A percentile compares a stretch with the other conserved stretches of the same genome.
Conservation (phyloP, 2,113 vertebrate species). For the Silurus meridionalis region DNA sequence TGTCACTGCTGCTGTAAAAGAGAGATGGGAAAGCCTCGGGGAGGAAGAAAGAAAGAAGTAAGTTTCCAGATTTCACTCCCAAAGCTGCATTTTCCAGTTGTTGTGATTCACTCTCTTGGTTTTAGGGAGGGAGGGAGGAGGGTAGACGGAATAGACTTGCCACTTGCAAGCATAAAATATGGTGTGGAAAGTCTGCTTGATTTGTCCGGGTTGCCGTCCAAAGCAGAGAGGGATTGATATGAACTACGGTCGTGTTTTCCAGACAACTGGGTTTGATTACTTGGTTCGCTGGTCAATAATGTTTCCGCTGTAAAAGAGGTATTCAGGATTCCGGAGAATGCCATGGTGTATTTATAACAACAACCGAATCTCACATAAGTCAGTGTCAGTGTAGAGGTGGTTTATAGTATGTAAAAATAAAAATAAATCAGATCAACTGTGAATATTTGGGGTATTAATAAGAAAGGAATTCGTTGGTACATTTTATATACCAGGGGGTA, state of each 20-base stretch:
- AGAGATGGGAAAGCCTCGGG: slow-evolving; percentile 84
- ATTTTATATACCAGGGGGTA: neutral
- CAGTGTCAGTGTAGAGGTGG: neutral
- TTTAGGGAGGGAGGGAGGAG: slow-evolving; percentile 32
- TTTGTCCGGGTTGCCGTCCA: slow-evolving; percentile 52
- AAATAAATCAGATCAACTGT: neutral
- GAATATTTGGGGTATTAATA: neutral
- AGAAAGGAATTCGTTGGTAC: no score
- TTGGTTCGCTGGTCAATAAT: slow-evolving; percentile 54
- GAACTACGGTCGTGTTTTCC: slow-evolving; percentile 64
- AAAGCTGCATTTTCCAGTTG: slow-evolving; percentile 71
- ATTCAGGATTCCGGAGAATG: slow-evolving; percentile 47
- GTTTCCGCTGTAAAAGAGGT: slow-evolving; percentile 58
- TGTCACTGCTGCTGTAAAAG: slow-evolving; percentile 72
- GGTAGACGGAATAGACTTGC: slow-evolving; percentile 50
- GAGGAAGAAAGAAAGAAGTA: slow-evolving; percentile 86
- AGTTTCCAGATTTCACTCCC: slow-evolving; percentile 79
- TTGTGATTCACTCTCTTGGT: slow-evolving; percentile 70
- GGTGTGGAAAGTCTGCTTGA: slow-evolving; percentile 66
- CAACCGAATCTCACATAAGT: neutral
- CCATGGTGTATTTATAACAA: slow-evolving; percentile 42
- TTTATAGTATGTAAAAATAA: neutral
- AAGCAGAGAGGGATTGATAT: slow-evolving; percentile 56
- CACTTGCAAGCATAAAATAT: slow-evolving; percentile 64
- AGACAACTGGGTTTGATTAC: slow-evolving; percentile 58